Base-by-base conservation (phyloP, 2,888 invertebrate genomes). In the Tuta absoluta region DNA sequence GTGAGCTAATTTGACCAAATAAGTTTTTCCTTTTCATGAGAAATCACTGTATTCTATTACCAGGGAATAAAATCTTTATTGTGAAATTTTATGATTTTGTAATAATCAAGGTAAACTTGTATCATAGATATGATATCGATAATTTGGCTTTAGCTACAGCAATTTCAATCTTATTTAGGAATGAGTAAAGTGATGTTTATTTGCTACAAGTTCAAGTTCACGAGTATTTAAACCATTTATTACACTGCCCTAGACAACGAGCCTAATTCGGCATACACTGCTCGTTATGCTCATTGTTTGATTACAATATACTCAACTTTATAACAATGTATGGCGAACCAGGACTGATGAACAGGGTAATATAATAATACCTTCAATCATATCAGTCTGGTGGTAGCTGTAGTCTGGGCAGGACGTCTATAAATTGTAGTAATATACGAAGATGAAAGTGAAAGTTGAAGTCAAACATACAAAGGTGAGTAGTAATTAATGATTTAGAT, bases 381-480 rank as follows among this genome's bases (percentile, higher is more conserved):
- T 56, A 24, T 62, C 63, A 67, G 67, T 67, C 33, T 24, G 58
- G 17, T 41, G 37, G 57, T 37, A 14, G 58, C 48, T 23, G 11
- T 45, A 38, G 19, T n/a, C n/a, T 62, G 33, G 49, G 53, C 63
- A 68, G 69, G 71, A 71, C 68, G 64, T 68, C 68, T 58, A 10
- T 11, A 19, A 45, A 28, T 57, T 58, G 37, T 23, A 21, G 62
- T 59, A 59, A 61, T 53, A 53, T 38, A 58, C 61, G 65, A 63
- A 28, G 61, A 88, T 79, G 66, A 93, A 92, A 92, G 90, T 90
- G 72, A 87, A 87, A 77, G 89, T 92, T 66, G 86, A 91, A 71
- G 87, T 93, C 21, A 89, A 92, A 80, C 92, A 93, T 67, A 93
- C 90, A 10, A 89, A 92, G 89, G 93, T 93, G 74, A 69, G 45